A percentile compares a stretch with the other conserved stretches of the same genome.
Evolutionary conservation across 2,797 vertebrate genomes (phyloP).

Genomic region (Sebastes paucispinis): DNA sequence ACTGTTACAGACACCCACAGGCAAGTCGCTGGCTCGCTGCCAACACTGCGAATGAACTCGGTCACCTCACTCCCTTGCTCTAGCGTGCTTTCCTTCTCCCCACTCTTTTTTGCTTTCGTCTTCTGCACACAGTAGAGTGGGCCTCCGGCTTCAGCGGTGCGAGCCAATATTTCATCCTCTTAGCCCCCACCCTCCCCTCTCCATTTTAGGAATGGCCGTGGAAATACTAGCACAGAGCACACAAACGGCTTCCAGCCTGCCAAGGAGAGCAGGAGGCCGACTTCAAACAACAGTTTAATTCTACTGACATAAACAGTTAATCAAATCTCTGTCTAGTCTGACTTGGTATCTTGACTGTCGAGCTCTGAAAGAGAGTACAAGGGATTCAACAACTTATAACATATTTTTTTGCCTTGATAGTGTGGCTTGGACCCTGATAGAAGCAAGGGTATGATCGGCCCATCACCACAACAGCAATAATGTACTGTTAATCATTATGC

Average conservation of each 20-base stretch:
- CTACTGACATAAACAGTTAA: constrained; percentile 63
- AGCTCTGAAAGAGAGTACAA: background rate
- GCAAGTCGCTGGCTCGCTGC: constrained; percentile 78
- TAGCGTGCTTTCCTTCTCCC: constrained; percentile 55
- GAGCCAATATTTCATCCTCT: constrained; percentile 75
- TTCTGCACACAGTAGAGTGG: constrained; percentile 64
- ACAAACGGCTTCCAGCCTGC: constrained; percentile 55
- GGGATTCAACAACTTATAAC: constrained; percentile 2
- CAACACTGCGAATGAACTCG: constrained; percentile 80
- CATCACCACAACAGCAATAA: background rate
- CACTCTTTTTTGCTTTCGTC: constrained; percentile 53
- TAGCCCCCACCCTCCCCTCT: constrained; percentile 46
- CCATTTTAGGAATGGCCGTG: constrained; percentile 77
- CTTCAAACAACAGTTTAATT: constrained; percentile 71
- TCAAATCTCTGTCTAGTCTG: constrained; percentile 38
- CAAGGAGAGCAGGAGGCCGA: constrained; percentile 63
- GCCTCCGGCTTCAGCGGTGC: constrained; percentile 61
- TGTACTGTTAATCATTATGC: background rate
- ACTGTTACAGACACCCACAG: constrained; percentile 82
- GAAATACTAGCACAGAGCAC: constrained; percentile 66
- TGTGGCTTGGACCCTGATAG: background rate
- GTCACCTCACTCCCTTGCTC: constrained; percentile 75
- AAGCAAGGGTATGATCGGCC: background rate
- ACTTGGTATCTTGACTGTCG: constrained; percentile 21
- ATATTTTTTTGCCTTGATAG: constrained; percentile 6